These are phyloP conservation scores for Drosophila anomalata DNA, from an alignment of 2,888 invertebrate genomes.

Conservation along the genomic window DNA sequence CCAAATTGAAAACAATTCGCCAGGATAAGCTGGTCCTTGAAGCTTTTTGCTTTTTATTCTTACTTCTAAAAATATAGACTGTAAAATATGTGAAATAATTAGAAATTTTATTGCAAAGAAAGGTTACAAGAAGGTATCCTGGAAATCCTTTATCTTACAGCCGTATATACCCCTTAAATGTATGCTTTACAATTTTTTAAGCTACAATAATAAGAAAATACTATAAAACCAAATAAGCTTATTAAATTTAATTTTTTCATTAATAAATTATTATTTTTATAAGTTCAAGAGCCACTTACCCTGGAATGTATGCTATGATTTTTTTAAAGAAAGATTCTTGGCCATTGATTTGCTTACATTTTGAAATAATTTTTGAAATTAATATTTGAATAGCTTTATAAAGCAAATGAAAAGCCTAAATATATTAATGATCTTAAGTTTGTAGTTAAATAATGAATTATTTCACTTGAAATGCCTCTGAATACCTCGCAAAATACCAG, in stretches of 20 bases:
- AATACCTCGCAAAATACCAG: slow-evolving; percentile 12
- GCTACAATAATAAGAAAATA: too few species aligned
- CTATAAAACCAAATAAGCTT: too few species aligned
- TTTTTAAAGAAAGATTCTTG: background rate
- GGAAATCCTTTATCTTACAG: too few species aligned
- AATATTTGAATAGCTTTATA: background rate
- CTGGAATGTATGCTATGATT: background rate
- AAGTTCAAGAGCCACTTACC: background rate
- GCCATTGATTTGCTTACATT: too few species aligned
- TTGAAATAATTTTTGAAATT: background rate
- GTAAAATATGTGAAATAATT: background rate
- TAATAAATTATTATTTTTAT: background rate
- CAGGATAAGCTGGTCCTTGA: background rate
- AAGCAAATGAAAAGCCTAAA: background rate
- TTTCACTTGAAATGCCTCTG: background rate
- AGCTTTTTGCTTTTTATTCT: background rate
- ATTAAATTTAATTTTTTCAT: too few species aligned
- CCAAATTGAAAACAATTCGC: background rate
- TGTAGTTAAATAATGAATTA: background rate
- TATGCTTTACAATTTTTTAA: too few species aligned
- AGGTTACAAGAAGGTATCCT: too few species aligned
- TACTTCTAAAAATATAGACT: too few species aligned
- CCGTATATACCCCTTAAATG: too few species aligned
- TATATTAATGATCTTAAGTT: background rate
- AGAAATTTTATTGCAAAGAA: background rate